Evolutionary conservation across 2,113 vertebrate species (phyloP), one percentile per base, ranked within the genome.

Genomic region (Vidua macroura): DNA sequence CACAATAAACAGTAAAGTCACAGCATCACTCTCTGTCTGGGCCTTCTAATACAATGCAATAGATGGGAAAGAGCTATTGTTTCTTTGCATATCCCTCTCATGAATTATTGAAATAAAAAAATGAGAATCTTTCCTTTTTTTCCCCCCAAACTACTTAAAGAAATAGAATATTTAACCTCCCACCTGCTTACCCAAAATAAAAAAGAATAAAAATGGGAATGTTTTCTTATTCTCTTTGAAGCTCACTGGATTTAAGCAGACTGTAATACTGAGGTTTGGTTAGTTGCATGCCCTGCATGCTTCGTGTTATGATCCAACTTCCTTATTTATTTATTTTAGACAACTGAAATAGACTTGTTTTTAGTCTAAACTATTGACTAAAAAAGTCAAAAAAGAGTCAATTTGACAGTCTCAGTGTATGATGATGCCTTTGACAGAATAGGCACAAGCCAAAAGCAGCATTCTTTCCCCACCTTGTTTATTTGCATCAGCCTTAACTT

Each of bases 401-500:
- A 35, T 90, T 66, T 96, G 88, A 93, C 90, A 94, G 58, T 33
- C 37, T 90, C 28, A n/a, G 39, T 80, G 35, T 24, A 39, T 39
- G 55, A 28, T 80, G 75, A 93, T 80, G 58, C 11, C n/a, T 83
- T 83, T 94, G 93, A 95, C 83, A 94, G 91, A 94, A 95, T 73
- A 90, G n/a, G 92, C 31, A 93, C 83, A 93, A 86, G 13, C 9
- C 67, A 13, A 91, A 64, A 60, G 39, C 44, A 87, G 17, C 11
- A 17, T 73, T 84, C 31, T 56, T 95, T 60, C 33, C 58, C 60
- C 75, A 27, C 43, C 33, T 76, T 78, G 18, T 70, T 92, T 69
- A 76, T 89, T 55, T 89, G 15, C 20, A 79, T 73, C 58, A 79
- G 55, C 18, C 53, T 68, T 78, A 73, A 60, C 44, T 64, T 62